Percentiles rank a stretch among this genome's conserved stretches.
Conservation (phyloP, 2,797 vertebrate genomes). For the Lacerta viridis region DNA sequence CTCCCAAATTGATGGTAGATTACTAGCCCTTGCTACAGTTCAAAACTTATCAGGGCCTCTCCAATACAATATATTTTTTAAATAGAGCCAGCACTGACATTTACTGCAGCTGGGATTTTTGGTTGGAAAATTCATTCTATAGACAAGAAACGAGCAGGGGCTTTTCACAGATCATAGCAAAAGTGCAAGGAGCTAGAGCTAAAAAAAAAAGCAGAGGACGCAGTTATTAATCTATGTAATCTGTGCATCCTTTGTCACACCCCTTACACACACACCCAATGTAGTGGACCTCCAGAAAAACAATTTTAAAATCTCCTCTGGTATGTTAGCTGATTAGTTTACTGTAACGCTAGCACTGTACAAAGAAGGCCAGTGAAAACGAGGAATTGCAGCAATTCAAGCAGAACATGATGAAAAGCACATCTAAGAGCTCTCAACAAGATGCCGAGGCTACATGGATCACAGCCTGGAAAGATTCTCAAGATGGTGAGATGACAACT, state of each 20-base stretch:
- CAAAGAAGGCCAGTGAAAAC: slow-evolving; percentile 50
- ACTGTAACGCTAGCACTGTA: slow-evolving; percentile 25
- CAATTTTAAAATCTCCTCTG: background rate
- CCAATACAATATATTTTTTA: background rate
- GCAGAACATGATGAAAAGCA: slow-evolving; percentile 58
- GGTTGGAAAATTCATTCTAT: background rate
- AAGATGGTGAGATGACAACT: slow-evolving; percentile 64
- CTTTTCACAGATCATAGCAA: slow-evolving; percentile 1
- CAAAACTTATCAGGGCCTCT: background rate
- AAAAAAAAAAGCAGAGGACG: slow-evolving; percentile 12
- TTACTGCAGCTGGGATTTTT: background rate
- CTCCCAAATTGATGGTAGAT: background rate
- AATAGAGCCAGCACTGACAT: background rate
- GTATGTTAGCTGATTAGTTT: slow-evolving; percentile 46
- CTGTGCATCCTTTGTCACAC: background rate
- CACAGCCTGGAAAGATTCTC: slow-evolving; percentile 54
- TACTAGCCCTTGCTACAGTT: background rate
- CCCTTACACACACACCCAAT: background rate
- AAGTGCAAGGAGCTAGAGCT: background rate
- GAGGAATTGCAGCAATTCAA: slow-evolving; percentile 51
- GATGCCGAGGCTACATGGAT: slow-evolving; percentile 54
- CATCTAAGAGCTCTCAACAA: slow-evolving; percentile 54
- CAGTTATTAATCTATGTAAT: background rate
- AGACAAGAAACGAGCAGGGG: background rate
- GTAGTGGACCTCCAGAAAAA: background rate